Percentiles rank a stretch among this genome's conserved stretches.
These are phyloP conservation scores for Platyura marginata DNA, from an alignment of 1,140 invertebrate genomes.

Conservation along the genomic window DNA sequence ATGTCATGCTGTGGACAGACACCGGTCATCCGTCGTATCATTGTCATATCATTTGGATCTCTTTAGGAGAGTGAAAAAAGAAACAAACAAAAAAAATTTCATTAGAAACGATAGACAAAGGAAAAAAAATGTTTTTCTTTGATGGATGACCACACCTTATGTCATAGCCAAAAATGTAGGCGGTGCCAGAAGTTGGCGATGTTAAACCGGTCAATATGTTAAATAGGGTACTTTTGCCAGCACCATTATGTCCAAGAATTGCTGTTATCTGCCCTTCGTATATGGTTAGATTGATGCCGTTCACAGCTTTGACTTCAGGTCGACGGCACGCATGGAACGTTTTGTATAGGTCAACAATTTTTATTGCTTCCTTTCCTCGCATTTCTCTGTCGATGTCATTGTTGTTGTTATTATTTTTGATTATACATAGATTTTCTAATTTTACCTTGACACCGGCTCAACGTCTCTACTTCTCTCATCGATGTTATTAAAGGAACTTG, in stretches of 20 bases:
- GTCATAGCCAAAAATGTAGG: constrained; percentile 40
- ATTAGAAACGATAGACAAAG: too few species aligned
- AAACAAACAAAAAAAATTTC: constrained; percentile 62
- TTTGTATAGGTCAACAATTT: constrained; percentile 55
- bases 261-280: constrained; percentile 41
- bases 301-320: constrained; percentile 43
- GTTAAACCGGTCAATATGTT: constrained; percentile 52
- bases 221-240: constrained; percentile 39
- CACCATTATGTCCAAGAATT: constrained; percentile 48
- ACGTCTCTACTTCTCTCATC: constrained; percentile 39
- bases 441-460: constrained; percentile 46
- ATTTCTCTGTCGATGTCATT: constrained; percentile 28
- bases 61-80: constrained; percentile 58
- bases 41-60: constrained; percentile 50
- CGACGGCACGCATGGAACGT: constrained; percentile 37
- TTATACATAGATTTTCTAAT: background rate
- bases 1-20: constrained; percentile 87
- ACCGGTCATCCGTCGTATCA: constrained; percentile 49
- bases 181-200: constrained; percentile 39
- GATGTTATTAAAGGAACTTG: constrained; percentile 33
- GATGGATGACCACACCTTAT: constrained; percentile 18
- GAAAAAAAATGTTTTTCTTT: too few species aligned
- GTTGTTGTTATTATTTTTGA: background rate
- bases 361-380: constrained; percentile 51
- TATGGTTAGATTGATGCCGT: constrained; percentile 50